Evolutionary conservation across 2,797 vertebrate genomes (phyloP), one percentile per base, ranked within the genome.

Genomic region (Miichthys miiuy): DNA sequence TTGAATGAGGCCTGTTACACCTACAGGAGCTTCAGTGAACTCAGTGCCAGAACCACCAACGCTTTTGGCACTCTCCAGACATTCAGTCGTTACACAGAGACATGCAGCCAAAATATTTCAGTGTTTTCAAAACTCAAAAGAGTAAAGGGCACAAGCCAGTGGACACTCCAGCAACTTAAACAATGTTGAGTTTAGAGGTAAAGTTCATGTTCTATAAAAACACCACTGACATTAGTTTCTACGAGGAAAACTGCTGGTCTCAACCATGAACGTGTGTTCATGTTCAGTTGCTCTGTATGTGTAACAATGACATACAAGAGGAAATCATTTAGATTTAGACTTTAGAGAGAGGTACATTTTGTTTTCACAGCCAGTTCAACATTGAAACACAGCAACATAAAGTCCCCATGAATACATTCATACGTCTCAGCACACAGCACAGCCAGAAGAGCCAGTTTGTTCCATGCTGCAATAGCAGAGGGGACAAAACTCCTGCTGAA

Each of bases 1-100:
- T 52, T 61, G 64, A 72, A 69, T 67, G 44, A 60, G 46, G 72
- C 62, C 55, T 50, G 55, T 75, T 62, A 55, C 58, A 63, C 58
- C 68, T 20, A 27, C 30, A 61, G 21, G 21, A 77, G 61, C 41
- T 67, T 74, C 44, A 63, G 42, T 57, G 56, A 63, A 69, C 18
- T 52, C 73, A 57, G 27, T 69, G 63, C 76, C 67, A 81, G 64
- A 83, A 66, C 78, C 79, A 75, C 56, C 62, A 63, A 86, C 77
- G 81, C 77, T n/a, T 75, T 56, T 75, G 56, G 66, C 52, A 63
- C 46, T 2, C n/a, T 48, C 47, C 44, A 67, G 13, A 67, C 38
- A 21, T 34, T 62, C 42, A 75, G 7, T 61, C 42, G n/a, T 55
- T 61, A 27, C 16, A 74, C 25, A 7, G 9, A 5, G 13, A 20